phyloP scores from a whole-genome alignment of 2,888 invertebrate species.

The Himalopsyche tibetana region DNA sequence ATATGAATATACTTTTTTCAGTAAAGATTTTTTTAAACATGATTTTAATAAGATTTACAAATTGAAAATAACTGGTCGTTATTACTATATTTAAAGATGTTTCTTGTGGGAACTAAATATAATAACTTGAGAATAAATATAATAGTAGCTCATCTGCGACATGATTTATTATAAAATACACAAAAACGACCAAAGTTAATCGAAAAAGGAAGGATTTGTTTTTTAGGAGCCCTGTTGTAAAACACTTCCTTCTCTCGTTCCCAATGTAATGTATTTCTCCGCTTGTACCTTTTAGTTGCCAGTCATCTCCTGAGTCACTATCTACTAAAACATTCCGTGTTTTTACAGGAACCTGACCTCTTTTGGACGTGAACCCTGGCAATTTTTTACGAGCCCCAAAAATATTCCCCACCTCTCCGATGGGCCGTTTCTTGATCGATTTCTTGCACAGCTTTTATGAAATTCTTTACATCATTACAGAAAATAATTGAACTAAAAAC shows the following conservation, averaged over 20 bases:
- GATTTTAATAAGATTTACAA: no score
- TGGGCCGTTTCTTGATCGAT: background rate
- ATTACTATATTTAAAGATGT: no score
- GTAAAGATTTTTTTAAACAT: no score
- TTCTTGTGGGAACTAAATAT: no score
- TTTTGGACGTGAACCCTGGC: background rate
- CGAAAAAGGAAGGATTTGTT: background rate
- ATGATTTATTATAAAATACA: no score
- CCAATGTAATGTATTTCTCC: background rate
- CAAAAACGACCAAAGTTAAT: no score
- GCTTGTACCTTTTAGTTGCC: conserved; percentile 3
- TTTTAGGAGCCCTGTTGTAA: background rate
- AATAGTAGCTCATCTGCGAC: no score
- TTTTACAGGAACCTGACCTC: conserved; percentile 5
- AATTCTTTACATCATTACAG: no score
- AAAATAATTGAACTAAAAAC: no score
- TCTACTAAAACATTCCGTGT: conserved; percentile 28
- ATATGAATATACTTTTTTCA: no score
- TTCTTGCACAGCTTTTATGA: background rate
- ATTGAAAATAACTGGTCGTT: no score
- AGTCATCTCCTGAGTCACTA: conserved; percentile 26
- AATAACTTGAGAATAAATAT: no score
- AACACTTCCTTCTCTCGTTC: background rate
- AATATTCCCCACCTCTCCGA: background rate
- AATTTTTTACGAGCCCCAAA: background rate